Base-by-base conservation (phyloP, 2,797 vertebrate genomes). In the Cuniculus paca region DNA sequence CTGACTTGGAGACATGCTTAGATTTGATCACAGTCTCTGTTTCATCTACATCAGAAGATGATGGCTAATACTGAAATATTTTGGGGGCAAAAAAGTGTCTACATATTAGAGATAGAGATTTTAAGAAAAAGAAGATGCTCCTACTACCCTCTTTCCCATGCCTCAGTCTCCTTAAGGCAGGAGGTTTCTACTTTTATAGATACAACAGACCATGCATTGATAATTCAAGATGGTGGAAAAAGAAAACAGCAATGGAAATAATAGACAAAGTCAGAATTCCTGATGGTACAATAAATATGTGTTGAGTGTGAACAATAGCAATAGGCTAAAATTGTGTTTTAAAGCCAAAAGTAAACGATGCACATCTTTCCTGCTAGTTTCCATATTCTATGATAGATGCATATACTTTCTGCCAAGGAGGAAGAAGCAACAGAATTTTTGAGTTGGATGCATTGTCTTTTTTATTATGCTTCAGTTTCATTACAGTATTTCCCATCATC, bases 321-420 rank as follows among this genome's bases (percentile, higher is more conserved):
- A 42, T 88, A 60, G 65, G 85, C 65, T 79, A 79, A 79, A 90
- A 54, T 83, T 95, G n/a, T 39, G 42, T 24, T 75, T 77, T 39
- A 78, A 22, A 70, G 31, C 72, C 93, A 94, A 83, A 63, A 61
- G 34, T 88, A 88, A 63, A 72, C 19, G 60, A 6, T 20, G 3
- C 5, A 45, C 63, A 16, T 60, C 34, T 81, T 95, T 34, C 70
- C 24, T 24, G 20, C 3, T 50, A n/a, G 31, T 34, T 6, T 81
- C 58, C 48, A 34, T 45, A 19, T 7, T 9, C 34, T 11, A 17
- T n/a, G n/a, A 34, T 68, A 36, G 34, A 68, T 68, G 34, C 19
- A 68, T 20, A 20, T 68, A 68, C 34, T 68, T 36, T 17, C 7
- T 36, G 34, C 26, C 20, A 45, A 85, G 58, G 13, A 86, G 7